Conservation (phyloP, 2,113 vertebrate genomes). For the Dascyllus trimaculatus region DNA sequence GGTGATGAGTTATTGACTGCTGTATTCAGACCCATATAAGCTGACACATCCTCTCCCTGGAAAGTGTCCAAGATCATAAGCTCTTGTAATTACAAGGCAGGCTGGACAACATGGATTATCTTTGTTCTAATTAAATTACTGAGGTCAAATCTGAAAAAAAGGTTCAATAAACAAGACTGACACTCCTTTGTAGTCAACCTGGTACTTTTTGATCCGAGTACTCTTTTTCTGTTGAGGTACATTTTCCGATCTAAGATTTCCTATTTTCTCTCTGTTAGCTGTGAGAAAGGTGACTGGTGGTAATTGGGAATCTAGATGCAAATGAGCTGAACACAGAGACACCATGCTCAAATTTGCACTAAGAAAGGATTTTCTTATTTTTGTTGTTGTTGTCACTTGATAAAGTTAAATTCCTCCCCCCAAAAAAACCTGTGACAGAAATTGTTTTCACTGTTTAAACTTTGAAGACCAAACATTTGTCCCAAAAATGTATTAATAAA, state of each 20-base stretch:
- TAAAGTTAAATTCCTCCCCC: no score
- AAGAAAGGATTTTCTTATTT: background rate
- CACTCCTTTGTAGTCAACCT: conserved; percentile 27
- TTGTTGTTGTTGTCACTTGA: no score
- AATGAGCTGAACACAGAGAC: background rate
- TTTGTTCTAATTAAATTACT: conserved; percentile 63
- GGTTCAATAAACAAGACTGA: background rate
- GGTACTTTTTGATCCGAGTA: conserved; percentile 12
- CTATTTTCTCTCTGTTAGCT: background rate
- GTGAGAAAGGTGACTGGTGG: background rate
- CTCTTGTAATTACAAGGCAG: conserved; percentile 62
- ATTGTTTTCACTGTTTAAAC: no score
- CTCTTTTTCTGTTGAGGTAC: conserved; percentile 15
- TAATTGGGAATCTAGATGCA: background rate
- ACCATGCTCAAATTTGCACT: background rate
- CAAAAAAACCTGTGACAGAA: no score
- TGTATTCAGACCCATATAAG: conserved; percentile 54
- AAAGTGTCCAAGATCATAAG: conserved; percentile 51
- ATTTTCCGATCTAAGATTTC: conserved; percentile 10
- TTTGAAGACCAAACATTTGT: no score
- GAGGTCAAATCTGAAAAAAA: conserved; percentile 61
- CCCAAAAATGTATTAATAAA: no score
- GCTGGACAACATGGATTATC: conserved; percentile 45
- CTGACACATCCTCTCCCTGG: conserved; percentile 56
- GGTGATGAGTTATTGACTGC: conserved; percentile 79